phyloP scores from a whole-genome alignment of 2,113 vertebrate species.

The Phaethornis superciliosus region DNA sequence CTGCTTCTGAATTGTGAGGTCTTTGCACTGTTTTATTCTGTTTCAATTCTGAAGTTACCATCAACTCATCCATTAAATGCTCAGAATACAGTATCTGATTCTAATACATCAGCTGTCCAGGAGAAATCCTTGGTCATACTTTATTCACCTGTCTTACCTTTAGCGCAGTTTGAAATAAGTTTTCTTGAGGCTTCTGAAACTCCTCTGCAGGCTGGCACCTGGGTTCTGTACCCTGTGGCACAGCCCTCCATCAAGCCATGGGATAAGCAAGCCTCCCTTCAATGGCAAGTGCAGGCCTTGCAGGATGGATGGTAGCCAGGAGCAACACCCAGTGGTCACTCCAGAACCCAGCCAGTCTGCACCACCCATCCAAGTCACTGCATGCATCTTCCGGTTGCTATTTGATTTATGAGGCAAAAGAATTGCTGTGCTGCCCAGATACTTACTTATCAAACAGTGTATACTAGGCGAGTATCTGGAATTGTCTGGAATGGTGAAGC shows the following conservation, averaged over 20 bases:
- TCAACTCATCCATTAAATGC: neutral
- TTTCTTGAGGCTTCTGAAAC: neutral
- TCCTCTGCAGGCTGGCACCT: neutral
- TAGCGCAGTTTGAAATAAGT: accelerated
- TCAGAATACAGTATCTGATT: neutral
- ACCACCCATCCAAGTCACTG: neutral
- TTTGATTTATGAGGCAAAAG: accelerated
- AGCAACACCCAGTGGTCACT: neutral
- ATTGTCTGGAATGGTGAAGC: constrained; percentile 92
- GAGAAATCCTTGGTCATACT: too few species aligned
- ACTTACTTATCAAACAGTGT: constrained; percentile 97
- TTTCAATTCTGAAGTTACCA: neutral
- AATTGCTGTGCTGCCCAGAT: neutral
- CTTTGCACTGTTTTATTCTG: neutral
- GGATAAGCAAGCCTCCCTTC: neutral
- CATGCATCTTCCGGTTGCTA: neutral
- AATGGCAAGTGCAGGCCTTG: neutral
- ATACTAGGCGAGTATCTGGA: constrained; percentile 90
- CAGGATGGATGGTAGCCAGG: neutral
- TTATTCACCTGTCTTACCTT: too few species aligned
- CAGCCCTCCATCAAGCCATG: accelerated
- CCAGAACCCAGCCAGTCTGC: neutral
- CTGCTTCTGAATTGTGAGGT: neutral
- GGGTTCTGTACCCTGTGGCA: neutral
- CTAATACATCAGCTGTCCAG: accelerated